These are phyloP conservation scores for Dryomyza anilis DNA, from an alignment of 2,888 invertebrate species.

Conservation along the genomic window DNA sequence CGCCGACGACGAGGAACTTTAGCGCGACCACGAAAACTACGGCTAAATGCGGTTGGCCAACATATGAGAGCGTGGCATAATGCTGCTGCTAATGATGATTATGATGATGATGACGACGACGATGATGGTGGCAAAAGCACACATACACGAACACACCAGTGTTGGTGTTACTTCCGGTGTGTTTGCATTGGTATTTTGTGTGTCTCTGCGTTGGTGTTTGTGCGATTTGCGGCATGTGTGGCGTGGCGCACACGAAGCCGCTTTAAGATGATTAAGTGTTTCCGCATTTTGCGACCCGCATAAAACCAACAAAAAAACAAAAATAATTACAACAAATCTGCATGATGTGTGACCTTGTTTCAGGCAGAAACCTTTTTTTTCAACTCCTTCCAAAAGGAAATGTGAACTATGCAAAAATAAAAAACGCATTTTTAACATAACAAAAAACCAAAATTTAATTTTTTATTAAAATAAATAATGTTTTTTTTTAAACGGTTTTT, in stretches of 20 bases:
- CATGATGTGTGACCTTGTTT: too few relatives aligned
- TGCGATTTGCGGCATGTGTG: too few relatives aligned
- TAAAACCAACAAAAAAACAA: too few relatives aligned
- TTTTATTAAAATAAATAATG: too few relatives aligned
- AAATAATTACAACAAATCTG: neutral
- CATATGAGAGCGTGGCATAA: neutral
- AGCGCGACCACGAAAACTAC: constrained; percentile 10
- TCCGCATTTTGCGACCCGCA: too few relatives aligned
- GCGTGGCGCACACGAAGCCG: constrained; percentile 13
- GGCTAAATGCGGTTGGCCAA: constrained; percentile 2
- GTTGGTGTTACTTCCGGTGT: neutral
- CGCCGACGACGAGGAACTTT: neutral
- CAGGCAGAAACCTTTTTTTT: neutral
- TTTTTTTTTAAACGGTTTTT: too few relatives aligned
- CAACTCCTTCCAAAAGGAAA: neutral
- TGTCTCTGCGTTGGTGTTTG: neutral
- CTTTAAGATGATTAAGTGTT: constrained; percentile 36
- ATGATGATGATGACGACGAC: neutral
- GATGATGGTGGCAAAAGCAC: neutral
- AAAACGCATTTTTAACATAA: too few relatives aligned
- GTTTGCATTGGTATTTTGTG: neutral
- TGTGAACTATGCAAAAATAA: too few relatives aligned
- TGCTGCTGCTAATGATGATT: neutral
- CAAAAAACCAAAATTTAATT: too few relatives aligned
- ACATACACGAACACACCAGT: neutral